Conservation (phyloP, 2,888 invertebrate genomes). For the Eupeodes latifasciatus region DNA sequence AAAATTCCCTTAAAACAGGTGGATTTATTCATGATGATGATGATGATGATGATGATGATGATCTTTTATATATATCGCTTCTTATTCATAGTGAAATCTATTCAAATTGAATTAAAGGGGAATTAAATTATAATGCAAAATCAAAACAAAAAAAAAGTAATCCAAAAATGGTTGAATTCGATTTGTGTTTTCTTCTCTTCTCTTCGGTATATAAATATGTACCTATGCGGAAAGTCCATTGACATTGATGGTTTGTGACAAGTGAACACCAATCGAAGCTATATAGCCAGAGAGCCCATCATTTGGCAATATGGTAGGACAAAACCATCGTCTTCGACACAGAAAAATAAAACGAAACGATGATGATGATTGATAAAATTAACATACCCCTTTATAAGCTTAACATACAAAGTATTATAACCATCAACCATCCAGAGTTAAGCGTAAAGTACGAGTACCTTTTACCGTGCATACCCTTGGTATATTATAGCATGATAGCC, state of each 20-base stretch:
- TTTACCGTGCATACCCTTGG: not conserved
- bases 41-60: slow-evolving; percentile 43
- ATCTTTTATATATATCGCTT: not conserved
- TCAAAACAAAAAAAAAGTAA: slow-evolving; percentile 35
- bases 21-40: slow-evolving; percentile 69
- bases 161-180: slow-evolving; percentile 39
- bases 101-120: slow-evolving; percentile 44
- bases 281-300: slow-evolving; percentile 26
- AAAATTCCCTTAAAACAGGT: slow-evolving; percentile 71
- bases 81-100: slow-evolving; percentile 21
- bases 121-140: slow-evolving; percentile 21
- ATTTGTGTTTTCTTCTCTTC: not conserved
- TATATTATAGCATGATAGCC: not conserved
- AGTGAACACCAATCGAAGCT: slow-evolving; percentile 57
- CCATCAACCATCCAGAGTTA: not conserved
- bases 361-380: slow-evolving; percentile 51
- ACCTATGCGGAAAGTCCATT: slow-evolving; percentile 66
- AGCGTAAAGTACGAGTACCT: not conserved
- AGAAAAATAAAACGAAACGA: slow-evolving; percentile 11
- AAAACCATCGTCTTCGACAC: not conserved
- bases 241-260: slow-evolving; percentile 75
- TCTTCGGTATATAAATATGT: not conserved
- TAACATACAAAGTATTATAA: slow-evolving; percentile 44
- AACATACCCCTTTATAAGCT: slow-evolving; percentile 48
- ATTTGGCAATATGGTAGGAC: slow-evolving; percentile 23